phyloP scores from a whole-genome alignment of 2,113 vertebrate genomes.

The Antechinus stuartii region DNA sequence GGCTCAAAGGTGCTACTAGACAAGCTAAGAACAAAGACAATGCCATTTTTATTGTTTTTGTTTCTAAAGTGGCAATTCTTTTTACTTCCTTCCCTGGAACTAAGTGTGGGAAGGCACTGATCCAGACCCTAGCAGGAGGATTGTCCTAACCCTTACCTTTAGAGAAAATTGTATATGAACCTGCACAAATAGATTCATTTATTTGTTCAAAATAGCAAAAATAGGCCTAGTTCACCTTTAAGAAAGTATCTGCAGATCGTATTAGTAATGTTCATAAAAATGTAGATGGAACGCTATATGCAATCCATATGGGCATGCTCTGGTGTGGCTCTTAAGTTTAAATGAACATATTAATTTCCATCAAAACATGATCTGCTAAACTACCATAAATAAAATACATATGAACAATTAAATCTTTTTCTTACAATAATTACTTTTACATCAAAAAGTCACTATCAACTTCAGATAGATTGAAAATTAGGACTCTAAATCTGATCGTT shows the following conservation, averaged over 20 bases:
- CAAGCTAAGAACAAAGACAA: slow-evolving; percentile 79
- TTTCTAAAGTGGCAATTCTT: slow-evolving; percentile 70
- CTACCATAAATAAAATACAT: slow-evolving; percentile 94
- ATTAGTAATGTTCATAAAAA: slow-evolving; percentile 77
- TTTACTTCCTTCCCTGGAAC: slow-evolving; percentile 72
- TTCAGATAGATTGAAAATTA: slow-evolving; percentile 93
- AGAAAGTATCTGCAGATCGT: slow-evolving; percentile 79
- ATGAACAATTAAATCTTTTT: slow-evolving; percentile 87
- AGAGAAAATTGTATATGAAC: slow-evolving; percentile 76
- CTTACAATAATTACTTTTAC: slow-evolving; percentile 92
- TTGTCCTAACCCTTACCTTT: slow-evolving; percentile 84
- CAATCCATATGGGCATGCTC: slow-evolving; percentile 80
- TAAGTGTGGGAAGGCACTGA: slow-evolving; percentile 72
- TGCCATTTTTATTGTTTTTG: slow-evolving; percentile 66
- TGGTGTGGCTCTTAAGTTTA: slow-evolving; percentile 82
- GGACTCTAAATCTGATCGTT: slow-evolving; percentile 88
- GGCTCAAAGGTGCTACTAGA: slow-evolving; percentile 83
- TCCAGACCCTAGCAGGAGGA: slow-evolving; percentile 77
- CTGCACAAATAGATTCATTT: slow-evolving; percentile 75
- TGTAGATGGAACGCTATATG: slow-evolving; percentile 71
- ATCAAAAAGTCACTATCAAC: slow-evolving; percentile 91
- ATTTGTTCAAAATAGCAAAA: slow-evolving; percentile 81
- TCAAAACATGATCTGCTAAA: slow-evolving; percentile 91
- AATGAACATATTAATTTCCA: slow-evolving; percentile 91
- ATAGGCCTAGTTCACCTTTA: slow-evolving; percentile 79